Conservation (phyloP, 2,797 vertebrate genomes). For the Nannoperca australis region DNA sequence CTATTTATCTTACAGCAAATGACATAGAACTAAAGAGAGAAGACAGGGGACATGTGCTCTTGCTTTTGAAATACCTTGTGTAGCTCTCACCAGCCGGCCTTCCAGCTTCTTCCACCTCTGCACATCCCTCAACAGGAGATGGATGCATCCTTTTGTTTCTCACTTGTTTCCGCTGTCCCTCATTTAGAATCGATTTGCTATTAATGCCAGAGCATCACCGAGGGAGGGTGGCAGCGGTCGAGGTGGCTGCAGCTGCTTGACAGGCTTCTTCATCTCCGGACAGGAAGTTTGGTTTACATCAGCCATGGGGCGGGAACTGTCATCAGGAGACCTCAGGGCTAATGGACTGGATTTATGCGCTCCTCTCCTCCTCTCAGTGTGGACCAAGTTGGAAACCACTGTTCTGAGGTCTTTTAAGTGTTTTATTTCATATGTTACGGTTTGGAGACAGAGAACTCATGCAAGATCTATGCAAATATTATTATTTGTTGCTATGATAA, state of each 20-base stretch:
- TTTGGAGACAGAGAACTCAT: neutral
- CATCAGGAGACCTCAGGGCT: conserved; percentile 66
- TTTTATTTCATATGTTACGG: conserved; percentile 19
- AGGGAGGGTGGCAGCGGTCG: conserved; percentile 74
- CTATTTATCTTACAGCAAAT: conserved; percentile 27
- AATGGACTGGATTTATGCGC: conserved; percentile 82
- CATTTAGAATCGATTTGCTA: conserved; percentile 83
- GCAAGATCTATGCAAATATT: neutral
- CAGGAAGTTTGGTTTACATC: conserved; percentile 86
- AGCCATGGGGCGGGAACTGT: conserved; percentile 82
- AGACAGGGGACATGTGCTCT: conserved; percentile 32
- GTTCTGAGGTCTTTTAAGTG: conserved; percentile 44
- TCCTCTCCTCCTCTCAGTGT: conserved; percentile 70
- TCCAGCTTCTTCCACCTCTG: conserved; percentile 34
- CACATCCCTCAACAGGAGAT: conserved; percentile 67
- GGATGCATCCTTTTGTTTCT: conserved; percentile 61
- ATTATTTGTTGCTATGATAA: neutral
- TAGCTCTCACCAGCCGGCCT: conserved; percentile 11
- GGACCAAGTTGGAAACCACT: conserved; percentile 50
- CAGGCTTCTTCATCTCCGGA: conserved; percentile 85
- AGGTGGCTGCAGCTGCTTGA: conserved; percentile 77
- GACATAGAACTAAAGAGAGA: conserved; percentile 28
- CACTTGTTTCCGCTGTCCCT: conserved; percentile 69
- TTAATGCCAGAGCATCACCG: conserved; percentile 76
- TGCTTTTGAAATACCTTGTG: conserved; percentile 29